A percentile compares a stretch with the other conserved stretches of the same genome.
phyloP scores from a whole-genome alignment of 2,888 invertebrate species.

The Oligia latruncula region DNA sequence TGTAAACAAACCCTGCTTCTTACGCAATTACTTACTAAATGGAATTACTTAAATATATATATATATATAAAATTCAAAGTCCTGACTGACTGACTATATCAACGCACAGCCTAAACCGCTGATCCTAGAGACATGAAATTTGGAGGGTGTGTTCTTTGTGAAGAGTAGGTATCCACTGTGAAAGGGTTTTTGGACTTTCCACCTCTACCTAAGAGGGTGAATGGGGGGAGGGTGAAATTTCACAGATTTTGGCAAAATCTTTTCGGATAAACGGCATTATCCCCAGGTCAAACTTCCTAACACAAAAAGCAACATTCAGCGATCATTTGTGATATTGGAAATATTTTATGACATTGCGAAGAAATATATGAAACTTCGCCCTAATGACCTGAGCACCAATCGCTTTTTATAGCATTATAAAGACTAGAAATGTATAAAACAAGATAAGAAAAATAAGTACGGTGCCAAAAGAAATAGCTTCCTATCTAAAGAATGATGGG shows the following conservation, averaged over 20 bases:
- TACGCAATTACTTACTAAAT: background rate
- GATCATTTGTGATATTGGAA: background rate
- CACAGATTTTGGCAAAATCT: too few species aligned
- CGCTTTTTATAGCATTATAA: background rate
- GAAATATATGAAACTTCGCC: background rate
- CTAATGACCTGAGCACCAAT: background rate
- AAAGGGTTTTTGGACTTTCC: too few species aligned
- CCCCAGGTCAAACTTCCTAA: background rate
- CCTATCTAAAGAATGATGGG: background rate
- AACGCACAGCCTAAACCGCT: too few species aligned
- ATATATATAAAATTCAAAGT: too few species aligned
- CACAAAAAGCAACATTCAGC: background rate
- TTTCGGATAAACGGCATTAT: too few species aligned
- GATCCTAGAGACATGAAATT: too few species aligned
- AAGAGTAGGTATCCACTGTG: too few species aligned
- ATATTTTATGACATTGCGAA: background rate
- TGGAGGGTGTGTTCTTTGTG: too few species aligned
- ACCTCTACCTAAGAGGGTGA: too few species aligned
- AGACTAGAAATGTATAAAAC: background rate
- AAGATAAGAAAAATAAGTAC: background rate
- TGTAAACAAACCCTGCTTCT: background rate
- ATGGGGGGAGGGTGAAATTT: too few species aligned
- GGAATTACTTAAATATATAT: background rate
- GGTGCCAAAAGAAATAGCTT: slow-evolving; percentile 1
- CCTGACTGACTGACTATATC: too few species aligned